Conservation (phyloP, 2,888 invertebrate species). For the Incurvaria masculella region DNA sequence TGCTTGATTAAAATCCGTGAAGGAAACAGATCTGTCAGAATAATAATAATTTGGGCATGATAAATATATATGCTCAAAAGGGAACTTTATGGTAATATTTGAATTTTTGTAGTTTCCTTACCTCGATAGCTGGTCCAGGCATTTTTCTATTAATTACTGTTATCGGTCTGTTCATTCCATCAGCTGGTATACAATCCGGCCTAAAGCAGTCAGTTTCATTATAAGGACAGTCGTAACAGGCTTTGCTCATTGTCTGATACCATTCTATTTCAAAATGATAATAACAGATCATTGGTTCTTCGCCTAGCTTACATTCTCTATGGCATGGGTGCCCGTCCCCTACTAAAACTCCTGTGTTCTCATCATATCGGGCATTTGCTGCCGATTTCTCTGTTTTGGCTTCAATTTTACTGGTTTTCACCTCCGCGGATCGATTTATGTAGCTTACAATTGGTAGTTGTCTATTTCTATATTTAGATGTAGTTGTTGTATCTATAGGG, state of each 20-base stretch:
- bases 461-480: no score
- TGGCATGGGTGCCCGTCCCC: constrained; percentile 58
- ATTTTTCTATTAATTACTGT: constrained; percentile 81
- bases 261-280: constrained; percentile 76
- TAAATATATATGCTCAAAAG: no score
- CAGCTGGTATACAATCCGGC: constrained; percentile 79
- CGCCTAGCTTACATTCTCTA: constrained; percentile 60
- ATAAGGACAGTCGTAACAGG: constrained; percentile 79
- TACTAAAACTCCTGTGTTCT: constrained; percentile 42
- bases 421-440: no score
- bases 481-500: no score
- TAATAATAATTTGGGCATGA: no score
- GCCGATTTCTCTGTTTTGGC: constrained; percentile 19
- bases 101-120: constrained; percentile 33
- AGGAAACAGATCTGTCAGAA: no score
- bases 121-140: constrained; percentile 85
- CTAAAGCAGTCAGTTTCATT: constrained; percentile 71
- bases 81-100: no score
- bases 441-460: no score
- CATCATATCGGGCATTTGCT: constrained; percentile 39
- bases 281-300: constrained; percentile 64
- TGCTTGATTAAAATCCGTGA: no score
- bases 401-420: neutral
- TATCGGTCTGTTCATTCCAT: constrained; percentile 73
- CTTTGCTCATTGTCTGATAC: constrained; percentile 85